phyloP scores from a whole-genome alignment of 2,888 invertebrate genomes.

The Eristalis arbustorum region DNA sequence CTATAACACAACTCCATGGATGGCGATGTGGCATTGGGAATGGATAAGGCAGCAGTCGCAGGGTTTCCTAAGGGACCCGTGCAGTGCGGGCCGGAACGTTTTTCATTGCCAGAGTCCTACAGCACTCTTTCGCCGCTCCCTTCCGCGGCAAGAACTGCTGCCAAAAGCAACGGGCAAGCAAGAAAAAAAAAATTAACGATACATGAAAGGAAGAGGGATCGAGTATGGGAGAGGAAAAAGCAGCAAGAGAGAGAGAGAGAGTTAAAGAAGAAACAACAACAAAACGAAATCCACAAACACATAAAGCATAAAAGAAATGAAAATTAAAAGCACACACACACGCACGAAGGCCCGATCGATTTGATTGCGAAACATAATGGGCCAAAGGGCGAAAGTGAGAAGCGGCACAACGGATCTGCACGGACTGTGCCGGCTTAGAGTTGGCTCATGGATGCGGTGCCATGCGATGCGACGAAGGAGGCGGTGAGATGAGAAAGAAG shows the following conservation, averaged over 20 bases:
- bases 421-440: conserved; percentile 21
- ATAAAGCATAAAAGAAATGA: conserved; percentile 50
- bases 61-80: conserved; percentile 11
- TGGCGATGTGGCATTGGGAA: conserved; percentile 51
- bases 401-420: conserved; percentile 12
- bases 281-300: conserved; percentile 51
- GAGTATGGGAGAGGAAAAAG: not conserved
- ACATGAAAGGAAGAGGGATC: conserved; percentile 31
- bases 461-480: conserved; percentile 20
- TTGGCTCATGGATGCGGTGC: not conserved
- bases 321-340: conserved; percentile 61
- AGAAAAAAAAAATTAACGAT: conserved; percentile 19
- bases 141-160: not conserved
- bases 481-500: not conserved
- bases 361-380: conserved; percentile 68
- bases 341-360: conserved; percentile 52
- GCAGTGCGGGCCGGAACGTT: conserved; percentile 24
- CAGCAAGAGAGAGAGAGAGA: not conserved
- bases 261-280: conserved; percentile 15
- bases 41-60: conserved; percentile 35
- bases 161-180: conserved; percentile 19
- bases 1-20: not conserved
- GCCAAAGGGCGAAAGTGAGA: conserved; percentile 68
- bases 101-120: conserved; percentile 57
- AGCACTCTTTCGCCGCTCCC: conserved; percentile 51